Conservation (phyloP, 2,888 invertebrate genomes). For the Furcula furcula region DNA sequence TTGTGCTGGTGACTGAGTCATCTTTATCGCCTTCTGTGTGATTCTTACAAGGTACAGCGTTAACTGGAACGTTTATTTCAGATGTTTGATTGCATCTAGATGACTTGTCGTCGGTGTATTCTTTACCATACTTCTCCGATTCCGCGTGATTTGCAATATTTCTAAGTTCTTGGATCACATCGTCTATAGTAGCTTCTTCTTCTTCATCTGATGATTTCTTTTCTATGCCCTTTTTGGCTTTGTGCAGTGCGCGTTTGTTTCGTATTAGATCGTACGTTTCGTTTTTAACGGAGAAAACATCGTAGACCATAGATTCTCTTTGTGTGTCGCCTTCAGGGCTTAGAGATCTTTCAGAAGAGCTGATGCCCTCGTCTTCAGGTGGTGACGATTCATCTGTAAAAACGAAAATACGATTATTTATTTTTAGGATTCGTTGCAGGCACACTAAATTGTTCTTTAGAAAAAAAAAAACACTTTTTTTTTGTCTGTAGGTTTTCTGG, state of each 20-base stretch:
- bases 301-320: conserved; percentile 82
- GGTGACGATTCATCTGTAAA: conserved; percentile 87
- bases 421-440: too few species aligned
- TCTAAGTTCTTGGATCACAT: conserved; percentile 91
- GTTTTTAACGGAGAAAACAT: conserved; percentile 82
- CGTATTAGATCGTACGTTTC: conserved; percentile 78
- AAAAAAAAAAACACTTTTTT: too few species aligned
- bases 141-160: conserved; percentile 94
- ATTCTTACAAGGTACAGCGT: conserved; percentile 54
- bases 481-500: too few species aligned
- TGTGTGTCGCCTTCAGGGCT: conserved; percentile 87
- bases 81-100: conserved; percentile 67
- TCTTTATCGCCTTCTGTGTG: conserved; percentile 67
- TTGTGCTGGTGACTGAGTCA: conserved; percentile 79
- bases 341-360: conserved; percentile 90
- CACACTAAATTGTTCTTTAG: too few species aligned
- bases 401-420: conserved; percentile 37
- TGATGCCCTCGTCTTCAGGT: conserved; percentile 94
- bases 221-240: conserved; percentile 60
- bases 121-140: conserved; percentile 83
- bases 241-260: conserved; percentile 65
- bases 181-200: conserved; percentile 92
- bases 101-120: conserved; percentile 52
- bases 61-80: conserved; percentile 63
- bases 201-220: conserved; percentile 83